These are phyloP conservation scores for Hozukius guyotensis DNA, from an alignment of 2,797 vertebrate genomes.

Conservation along the genomic window DNA sequence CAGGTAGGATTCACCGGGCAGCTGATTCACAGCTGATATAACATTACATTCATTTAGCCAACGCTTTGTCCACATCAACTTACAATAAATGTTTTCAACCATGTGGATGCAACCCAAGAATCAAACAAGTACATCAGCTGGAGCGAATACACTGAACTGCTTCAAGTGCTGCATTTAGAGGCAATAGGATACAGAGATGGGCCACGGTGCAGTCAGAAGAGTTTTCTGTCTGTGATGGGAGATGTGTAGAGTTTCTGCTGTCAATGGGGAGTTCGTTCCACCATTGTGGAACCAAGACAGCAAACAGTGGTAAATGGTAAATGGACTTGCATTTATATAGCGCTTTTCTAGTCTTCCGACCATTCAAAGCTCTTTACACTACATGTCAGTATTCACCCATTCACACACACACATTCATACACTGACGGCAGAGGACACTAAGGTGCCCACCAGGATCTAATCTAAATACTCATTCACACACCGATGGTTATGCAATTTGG, in stretches of 20 bases:
- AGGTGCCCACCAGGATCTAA: no score
- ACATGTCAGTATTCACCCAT: no score
- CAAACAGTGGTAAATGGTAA: background rate
- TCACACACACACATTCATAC: no score
- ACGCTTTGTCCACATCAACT: background rate
- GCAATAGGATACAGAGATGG: background rate
- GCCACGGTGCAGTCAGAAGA: background rate
- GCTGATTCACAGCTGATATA: background rate
- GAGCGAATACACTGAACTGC: background rate
- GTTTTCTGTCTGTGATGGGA: background rate
- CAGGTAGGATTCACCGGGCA: slow-evolving; percentile 82
- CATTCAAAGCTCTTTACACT: no score
- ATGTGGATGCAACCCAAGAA: background rate
- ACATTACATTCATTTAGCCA: background rate
- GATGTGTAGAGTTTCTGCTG: background rate
- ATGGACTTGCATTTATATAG: no score
- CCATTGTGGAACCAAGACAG: background rate
- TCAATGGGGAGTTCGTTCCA: background rate
- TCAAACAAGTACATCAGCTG: background rate
- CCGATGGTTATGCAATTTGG: no score
- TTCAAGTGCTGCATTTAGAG: background rate
- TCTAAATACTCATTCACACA: no score
- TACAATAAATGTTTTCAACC: background rate
- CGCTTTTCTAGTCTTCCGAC: no score
- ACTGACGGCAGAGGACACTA: no score